Conservation (phyloP, 2,113 vertebrate genomes). For the Oreochromis aureus region DNA sequence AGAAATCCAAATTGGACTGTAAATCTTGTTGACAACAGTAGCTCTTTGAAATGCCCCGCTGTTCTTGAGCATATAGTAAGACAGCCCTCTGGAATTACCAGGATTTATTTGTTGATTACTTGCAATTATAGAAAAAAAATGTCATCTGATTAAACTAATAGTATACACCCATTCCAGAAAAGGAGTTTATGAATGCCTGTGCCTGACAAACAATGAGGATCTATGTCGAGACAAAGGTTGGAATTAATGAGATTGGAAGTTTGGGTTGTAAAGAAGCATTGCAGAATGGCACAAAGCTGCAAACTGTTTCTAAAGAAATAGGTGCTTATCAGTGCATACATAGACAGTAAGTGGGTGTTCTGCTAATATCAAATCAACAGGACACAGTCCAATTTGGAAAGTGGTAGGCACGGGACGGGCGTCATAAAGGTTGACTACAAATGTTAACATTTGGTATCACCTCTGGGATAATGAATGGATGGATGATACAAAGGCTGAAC, state of each 20-base stretch:
- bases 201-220: not conserved
- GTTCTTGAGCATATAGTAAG: not conserved
- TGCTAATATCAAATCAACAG: rapidly evolving
- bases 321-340: not conserved
- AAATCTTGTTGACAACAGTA: not conserved
- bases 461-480: not conserved
- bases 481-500: not conserved
- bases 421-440: not conserved
- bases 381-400: not conserved
- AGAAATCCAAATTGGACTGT: not conserved
- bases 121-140: not conserved
- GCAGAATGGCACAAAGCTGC: not conserved
- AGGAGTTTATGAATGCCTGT: not conserved
- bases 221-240: not conserved
- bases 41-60: not conserved
- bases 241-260: not conserved
- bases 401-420: not conserved
- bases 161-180: not conserved
- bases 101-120: not conserved
- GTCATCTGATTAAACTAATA: not conserved
- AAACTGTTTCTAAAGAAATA: not conserved
- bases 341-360: not conserved
- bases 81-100: not conserved
- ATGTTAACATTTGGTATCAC: not conserved
- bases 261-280: not conserved